phyloP scores from a whole-genome alignment of 2,113 vertebrate genomes.

The Xiphophorus hellerii region DNA sequence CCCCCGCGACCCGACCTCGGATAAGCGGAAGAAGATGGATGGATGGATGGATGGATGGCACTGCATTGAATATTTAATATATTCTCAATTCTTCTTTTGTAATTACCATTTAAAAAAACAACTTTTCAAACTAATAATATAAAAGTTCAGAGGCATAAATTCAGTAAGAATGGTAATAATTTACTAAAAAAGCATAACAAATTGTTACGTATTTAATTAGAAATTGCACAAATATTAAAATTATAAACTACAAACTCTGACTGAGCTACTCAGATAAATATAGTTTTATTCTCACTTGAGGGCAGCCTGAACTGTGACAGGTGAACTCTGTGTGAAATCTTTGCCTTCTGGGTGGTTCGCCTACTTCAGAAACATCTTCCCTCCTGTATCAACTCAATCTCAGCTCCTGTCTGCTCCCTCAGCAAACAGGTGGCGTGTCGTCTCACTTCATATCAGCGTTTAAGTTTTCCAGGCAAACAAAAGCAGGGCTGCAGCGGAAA shows the following conservation, averaged over 20 bases:
- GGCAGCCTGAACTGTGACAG: background rate
- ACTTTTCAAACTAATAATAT: background rate
- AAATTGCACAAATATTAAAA: background rate
- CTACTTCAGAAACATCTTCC: background rate
- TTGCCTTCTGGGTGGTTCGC: background rate
- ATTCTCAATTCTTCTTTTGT: background rate
- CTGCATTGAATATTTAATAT: background rate
- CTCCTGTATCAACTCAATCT: constrained; percentile 10
- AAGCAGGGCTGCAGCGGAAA: background rate
- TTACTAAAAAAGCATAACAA: no score
- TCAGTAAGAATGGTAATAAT: background rate
- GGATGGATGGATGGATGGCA: no score
- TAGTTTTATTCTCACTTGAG: background rate
- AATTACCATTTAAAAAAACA: background rate
- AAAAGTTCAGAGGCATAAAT: background rate
- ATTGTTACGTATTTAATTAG: background rate
- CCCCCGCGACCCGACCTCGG: no score
- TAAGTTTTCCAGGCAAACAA: background rate
- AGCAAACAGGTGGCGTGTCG: constrained; percentile 5
- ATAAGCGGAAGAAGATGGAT: no score
- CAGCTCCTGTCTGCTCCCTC: constrained; percentile 21
- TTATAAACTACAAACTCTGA: background rate
- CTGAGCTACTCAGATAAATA: background rate
- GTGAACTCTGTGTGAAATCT: background rate
- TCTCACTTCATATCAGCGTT: constrained; percentile 9